Evolutionary conservation across 2,888 invertebrate species (phyloP).

Genomic region (Eilema griseolum): DNA sequence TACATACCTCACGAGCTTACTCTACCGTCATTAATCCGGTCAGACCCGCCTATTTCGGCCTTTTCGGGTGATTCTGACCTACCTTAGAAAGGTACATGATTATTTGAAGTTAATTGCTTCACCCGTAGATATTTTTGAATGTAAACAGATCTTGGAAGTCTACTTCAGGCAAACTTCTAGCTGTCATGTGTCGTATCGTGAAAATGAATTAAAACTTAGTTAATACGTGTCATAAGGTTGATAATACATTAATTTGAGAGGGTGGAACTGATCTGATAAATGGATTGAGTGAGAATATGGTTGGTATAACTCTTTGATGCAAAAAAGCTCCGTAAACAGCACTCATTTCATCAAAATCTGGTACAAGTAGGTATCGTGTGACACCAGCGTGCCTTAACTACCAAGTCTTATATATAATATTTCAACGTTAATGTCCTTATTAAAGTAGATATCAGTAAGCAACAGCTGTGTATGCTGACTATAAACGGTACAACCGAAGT

Average conservation of each 20-base stretch:
- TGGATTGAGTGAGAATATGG: background rate
- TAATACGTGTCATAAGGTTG: background rate
- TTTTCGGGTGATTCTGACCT: background rate
- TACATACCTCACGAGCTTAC: background rate
- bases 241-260: background rate
- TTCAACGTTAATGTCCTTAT: background rate
- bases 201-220: background rate
- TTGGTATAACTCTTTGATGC: background rate
- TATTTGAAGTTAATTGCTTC: background rate
- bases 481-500: too few species aligned
- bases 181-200: background rate
- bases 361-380: background rate
- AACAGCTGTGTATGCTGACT: background rate
- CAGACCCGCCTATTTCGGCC: background rate
- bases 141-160: background rate
- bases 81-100: background rate
- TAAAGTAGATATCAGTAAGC: background rate
- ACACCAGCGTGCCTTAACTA: background rate
- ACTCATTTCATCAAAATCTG: too few species aligned
- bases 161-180: background rate
- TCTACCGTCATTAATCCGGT: background rate
- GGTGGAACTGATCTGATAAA: background rate
- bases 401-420: background rate
- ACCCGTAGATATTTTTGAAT: background rate
- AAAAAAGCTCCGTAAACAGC: too few species aligned